Percentiles rank a stretch among this genome's conserved stretches.
phyloP scores from a whole-genome alignment of 1,140 invertebrate species.

The Neotoxoptera formosana region DNA sequence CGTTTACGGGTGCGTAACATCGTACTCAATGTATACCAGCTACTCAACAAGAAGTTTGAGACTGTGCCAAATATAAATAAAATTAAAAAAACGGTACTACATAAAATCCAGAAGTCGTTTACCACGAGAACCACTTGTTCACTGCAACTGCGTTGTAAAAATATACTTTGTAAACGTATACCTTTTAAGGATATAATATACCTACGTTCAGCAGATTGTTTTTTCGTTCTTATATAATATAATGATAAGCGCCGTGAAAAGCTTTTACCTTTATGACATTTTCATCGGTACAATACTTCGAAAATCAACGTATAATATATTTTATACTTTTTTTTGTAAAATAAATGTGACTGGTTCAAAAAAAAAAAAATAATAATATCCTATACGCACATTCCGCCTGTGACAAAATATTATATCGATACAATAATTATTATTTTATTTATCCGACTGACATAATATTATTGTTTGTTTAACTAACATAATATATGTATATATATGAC shows the following conservation, averaged over 20 bases:
- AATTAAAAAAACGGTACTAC: neutral
- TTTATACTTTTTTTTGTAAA: neutral
- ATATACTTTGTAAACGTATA: slow-evolving; percentile 15
- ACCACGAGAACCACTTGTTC: slow-evolving; percentile 30
- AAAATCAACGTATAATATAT: no score
- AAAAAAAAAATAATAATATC: neutral
- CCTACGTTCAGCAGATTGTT: neutral
- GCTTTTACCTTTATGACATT: neutral
- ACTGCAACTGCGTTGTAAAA: neutral
- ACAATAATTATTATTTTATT: neutral
- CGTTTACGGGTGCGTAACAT: neutral
- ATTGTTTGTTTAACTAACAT: neutral
- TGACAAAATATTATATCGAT: neutral
- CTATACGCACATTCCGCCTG: neutral
- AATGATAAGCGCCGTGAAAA: neutral
- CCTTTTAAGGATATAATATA: neutral
- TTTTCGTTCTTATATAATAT: neutral
- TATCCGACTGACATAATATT: neutral
- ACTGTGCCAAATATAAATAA: neutral
- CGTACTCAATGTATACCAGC: neutral
- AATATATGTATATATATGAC: neutral
- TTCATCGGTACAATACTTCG: neutral
- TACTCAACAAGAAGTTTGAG: neutral
- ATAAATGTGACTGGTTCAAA: neutral
- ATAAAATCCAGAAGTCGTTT: slow-evolving; percentile 39